Base-by-base conservation (phyloP, 2,888 invertebrate genomes). In the Dichetophora obliterata region DNA sequence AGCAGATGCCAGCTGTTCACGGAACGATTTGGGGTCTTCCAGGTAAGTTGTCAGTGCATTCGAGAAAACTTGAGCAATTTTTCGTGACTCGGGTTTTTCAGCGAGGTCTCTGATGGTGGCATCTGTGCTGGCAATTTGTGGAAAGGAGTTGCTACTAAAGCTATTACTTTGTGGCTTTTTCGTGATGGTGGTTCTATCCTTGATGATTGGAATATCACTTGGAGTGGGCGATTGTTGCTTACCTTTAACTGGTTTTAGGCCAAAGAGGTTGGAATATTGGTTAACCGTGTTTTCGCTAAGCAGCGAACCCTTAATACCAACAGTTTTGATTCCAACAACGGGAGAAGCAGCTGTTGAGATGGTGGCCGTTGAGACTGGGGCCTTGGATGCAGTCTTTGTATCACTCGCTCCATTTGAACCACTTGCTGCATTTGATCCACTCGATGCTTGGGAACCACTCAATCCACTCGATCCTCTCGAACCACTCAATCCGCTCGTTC, bases 31-130 rank as follows among this genome's bases (percentile, higher is more conserved):
- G 0, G 96, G 96, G 87, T 96, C 94, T 87, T 95, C 94, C 5
- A 96, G 90, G 82, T 96, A 96, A 0, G 94, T 95, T 1, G 95
- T 94, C 19, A 96, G 88, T 0, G 95, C 96, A 84, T 95, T 93
- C 0, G 95, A 95, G 83, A 96, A 96, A 4, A 96, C 94, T 88
- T 95, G 94, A 0, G 96, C 96, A 5, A 96, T 88, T 87, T 95
- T 94, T 72, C 95, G 91, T 0, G 95, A 92, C 88, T 93, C 91
- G n/a, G 94, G 91, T 79, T 88, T 85, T 82, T 85, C 86, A 4
- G 85, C 90, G 83, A 86, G 86, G 74, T 89, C 91, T 48, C 92
- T 91, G 6, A 94, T 87, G 0, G 93, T 92, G 27, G 84, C 92
- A 91, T 83, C 93, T 91, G 88, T 94, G 92, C 84, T 93, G 91